These are phyloP conservation scores for Amazona finschi DNA, from an alignment of 2,797 vertebrate species.

Conservation along the genomic window DNA sequence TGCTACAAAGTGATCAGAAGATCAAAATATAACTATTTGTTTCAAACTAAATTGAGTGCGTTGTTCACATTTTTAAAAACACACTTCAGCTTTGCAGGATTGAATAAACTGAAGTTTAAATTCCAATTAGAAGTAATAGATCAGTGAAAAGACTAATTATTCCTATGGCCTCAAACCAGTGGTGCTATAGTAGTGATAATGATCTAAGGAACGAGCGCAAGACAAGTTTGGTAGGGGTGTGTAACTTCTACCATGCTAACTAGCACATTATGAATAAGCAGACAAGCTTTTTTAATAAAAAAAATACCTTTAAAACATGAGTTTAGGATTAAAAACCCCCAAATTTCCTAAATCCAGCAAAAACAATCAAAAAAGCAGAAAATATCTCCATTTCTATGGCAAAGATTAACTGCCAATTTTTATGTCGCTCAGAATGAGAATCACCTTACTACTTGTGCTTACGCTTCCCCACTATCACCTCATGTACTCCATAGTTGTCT, in stretches of 20 bases:
- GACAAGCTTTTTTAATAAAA: background rate
- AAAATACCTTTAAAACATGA: background rate
- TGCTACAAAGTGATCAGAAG: background rate
- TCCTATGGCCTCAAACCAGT: background rate
- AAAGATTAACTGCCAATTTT: background rate
- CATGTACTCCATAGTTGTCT: background rate
- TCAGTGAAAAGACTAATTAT: background rate
- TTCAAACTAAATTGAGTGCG: background rate
- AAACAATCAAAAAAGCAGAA: background rate
- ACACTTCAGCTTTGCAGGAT: background rate
- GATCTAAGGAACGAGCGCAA: background rate
- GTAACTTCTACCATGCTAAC: background rate
- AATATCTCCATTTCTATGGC: background rate
- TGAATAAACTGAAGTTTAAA: background rate
- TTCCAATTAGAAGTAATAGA: background rate
- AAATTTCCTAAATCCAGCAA: background rate
- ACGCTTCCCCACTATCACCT: background rate
- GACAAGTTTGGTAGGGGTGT: background rate
- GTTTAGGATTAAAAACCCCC: accelerated
- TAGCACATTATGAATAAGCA: background rate
- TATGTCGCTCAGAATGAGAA: background rate
- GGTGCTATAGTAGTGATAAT: background rate
- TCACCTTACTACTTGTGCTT: background rate
- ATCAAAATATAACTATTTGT: background rate
- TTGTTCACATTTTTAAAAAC: background rate